Evolutionary conservation across 2,113 vertebrate species (phyloP), one percentile per base, ranked within the genome.

Genomic region (Chamaea fasciata): DNA sequence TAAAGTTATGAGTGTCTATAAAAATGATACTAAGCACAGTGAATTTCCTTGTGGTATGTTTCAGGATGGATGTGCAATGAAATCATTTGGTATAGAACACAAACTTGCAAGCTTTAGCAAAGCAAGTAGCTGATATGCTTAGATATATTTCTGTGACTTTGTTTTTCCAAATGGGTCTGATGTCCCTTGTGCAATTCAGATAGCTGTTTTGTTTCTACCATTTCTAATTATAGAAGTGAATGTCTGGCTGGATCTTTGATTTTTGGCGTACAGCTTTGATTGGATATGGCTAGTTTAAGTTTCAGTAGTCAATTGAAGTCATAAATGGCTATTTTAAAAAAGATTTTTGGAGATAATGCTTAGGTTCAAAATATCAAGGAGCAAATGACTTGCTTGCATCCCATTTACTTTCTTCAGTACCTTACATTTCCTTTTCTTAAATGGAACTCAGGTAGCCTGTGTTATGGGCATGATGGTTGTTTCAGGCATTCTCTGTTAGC

Each of bases 361-460:
- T 50, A 53, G 31, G 41, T 84, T 14, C 17, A 41, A 31, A 52
- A 39, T 69, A 19, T 3, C 1, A 19, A 83, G 9, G 26, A 59
- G 15, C 15, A 83, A 55, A 17, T 52, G 0, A 37, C 37, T 42
- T 88, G 53, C 56, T 82, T 67, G 30, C 0, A 31, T 78, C 19
- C 7, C 0, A 13, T 73, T 49, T 89, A 28, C 94, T 89, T 83
- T 74, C 21, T 30, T 59, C 37, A 47, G 4, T 55, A 63, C 14
- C 17, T 59, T 57, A 23, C 33, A 28, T 82, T 78, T 87, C 7
- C 7, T 83, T 53, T 74, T 84, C 31, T 44, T 33, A 63, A 27
- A 4, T 55, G 8, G 11, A 70, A 27, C 4, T 56, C 68, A 10
- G 0, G 0, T 67, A 71, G 37, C 31, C 15, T 52, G 0, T 75